Evolutionary conservation across 1,140 invertebrate species (phyloP).

Genomic region (Musca vetustissima): DNA sequence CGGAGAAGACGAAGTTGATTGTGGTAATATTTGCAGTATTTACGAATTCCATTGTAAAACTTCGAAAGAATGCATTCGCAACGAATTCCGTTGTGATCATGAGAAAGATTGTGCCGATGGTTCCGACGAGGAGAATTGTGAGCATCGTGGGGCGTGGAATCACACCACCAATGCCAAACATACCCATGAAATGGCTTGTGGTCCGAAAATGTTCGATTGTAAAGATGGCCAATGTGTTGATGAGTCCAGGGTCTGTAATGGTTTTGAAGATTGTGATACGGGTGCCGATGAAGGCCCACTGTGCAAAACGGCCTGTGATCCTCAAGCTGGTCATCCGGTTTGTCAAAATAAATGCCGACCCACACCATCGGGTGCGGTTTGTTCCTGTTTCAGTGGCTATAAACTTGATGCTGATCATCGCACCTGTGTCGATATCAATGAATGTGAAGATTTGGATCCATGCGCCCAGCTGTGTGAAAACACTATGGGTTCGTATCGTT

Average conservation of each 20-base stretch:
- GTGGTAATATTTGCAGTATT: slow-evolving; percentile 54
- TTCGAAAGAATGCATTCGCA: slow-evolving; percentile 60
- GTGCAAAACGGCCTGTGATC: slow-evolving; percentile 40
- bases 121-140: slow-evolving; percentile 65
- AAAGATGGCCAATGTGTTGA: slow-evolving; percentile 61
- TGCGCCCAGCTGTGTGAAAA: slow-evolving; percentile 83
- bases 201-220: slow-evolving; percentile 51
- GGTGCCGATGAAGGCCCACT: slow-evolving; percentile 46
- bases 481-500: slow-evolving; percentile 69
- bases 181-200: slow-evolving; percentile 32
- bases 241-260: slow-evolving; percentile 62
- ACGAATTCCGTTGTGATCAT: slow-evolving; percentile 68
- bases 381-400: slow-evolving; percentile 78
- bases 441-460: slow-evolving; percentile 66
- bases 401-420: slow-evolving; percentile 59
- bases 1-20: slow-evolving; percentile 65
- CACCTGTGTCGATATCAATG: slow-evolving; percentile 68
- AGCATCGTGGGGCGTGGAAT: slow-evolving; percentile 42
- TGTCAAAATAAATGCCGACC: slow-evolving; percentile 59
- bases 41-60: slow-evolving; percentile 62
- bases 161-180: slow-evolving; percentile 15
- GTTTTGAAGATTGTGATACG: slow-evolving; percentile 63
- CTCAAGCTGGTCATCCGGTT: slow-evolving; percentile 29
- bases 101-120: slow-evolving; percentile 66
- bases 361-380: slow-evolving; percentile 58